phyloP scores from a whole-genome alignment of 2,113 vertebrate species.

The Apistogramma diplotaenia region DNA sequence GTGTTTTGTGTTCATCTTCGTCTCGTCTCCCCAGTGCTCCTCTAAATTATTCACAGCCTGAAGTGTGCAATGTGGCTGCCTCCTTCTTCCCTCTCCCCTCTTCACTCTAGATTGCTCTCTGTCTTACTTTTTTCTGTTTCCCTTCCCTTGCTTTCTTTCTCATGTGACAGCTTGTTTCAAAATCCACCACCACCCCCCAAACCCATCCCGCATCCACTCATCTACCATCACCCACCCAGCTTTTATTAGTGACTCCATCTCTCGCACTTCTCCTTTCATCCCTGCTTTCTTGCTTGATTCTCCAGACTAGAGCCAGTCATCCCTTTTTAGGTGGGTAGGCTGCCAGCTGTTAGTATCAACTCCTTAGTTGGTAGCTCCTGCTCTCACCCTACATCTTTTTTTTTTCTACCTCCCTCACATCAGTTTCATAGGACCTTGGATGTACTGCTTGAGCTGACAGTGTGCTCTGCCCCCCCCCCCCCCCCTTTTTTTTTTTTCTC shows the following conservation, averaged over 20 bases:
- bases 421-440: conserved; percentile 14
- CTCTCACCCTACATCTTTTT: neutral
- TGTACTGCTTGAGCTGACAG: neutral
- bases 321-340: conserved; percentile 19
- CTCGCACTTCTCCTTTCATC: conserved; percentile 58
- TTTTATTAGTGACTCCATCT: conserved; percentile 59
- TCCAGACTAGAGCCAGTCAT: conserved; percentile 33
- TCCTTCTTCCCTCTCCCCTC: conserved; percentile 41
- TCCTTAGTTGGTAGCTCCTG: conserved; percentile 7
- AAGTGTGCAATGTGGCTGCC: conserved; percentile 63
- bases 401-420: conserved; percentile 2
- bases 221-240: conserved; percentile 56
- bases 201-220: conserved; percentile 19
- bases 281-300: conserved; percentile 38
- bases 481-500: conserved; percentile 47
- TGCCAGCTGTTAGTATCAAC: conserved; percentile 53
- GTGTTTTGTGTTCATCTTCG: conserved; percentile 79
- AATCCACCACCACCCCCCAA: conserved; percentile 25
- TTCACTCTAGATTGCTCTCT: conserved; percentile 26
- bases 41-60: conserved; percentile 80
- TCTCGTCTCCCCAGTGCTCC: conserved; percentile 72
- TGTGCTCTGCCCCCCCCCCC: neutral
- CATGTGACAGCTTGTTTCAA: conserved; percentile 63
- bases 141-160: conserved; percentile 46
- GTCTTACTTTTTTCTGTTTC: conserved; percentile 42